phyloP scores from a whole-genome alignment of 1,140 invertebrate species.

The Chelonus insularis region DNA sequence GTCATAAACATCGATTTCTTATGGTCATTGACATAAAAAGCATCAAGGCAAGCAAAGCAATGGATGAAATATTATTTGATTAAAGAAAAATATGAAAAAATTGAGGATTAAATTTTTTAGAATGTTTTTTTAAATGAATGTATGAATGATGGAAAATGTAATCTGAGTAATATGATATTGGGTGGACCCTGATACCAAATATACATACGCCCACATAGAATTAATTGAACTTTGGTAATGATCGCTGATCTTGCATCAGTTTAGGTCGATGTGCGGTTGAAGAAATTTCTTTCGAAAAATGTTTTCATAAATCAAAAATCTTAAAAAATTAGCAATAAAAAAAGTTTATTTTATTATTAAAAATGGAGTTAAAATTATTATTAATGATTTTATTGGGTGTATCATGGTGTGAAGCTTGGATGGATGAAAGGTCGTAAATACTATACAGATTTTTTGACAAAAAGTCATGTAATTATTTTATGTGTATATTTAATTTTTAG shows the following conservation, averaged over 20 bases:
- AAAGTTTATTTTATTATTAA: neutral
- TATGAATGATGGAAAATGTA: slow-evolving; percentile 1
- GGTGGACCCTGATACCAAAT: slow-evolving; percentile 31
- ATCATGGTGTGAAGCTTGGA: slow-evolving; percentile 25
- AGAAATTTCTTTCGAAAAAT: neutral
- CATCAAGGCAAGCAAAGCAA: neutral
- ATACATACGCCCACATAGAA: slow-evolving; percentile 31
- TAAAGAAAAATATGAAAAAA: too few species aligned
- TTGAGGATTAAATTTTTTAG: too few species aligned
- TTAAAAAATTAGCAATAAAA: neutral
- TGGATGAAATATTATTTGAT: too few species aligned
- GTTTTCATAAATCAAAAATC: neutral
- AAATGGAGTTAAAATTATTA: slow-evolving; percentile 11
- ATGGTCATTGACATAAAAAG: too few species aligned
- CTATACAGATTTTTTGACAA: neutral
- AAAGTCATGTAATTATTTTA: slow-evolving; percentile 15
- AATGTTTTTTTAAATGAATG: too few species aligned
- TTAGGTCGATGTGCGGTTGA: neutral
- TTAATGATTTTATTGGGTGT: slow-evolving; percentile 15
- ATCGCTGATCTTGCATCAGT: slow-evolving; percentile 21
- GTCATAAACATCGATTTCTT: too few species aligned
- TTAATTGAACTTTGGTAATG: neutral
- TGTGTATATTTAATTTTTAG: slow-evolving; percentile 42
- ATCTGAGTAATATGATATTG: slow-evolving; percentile 36
- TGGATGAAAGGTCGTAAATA: slow-evolving; percentile 30